Percentiles rank a stretch among this genome's conserved stretches.
Conservation (phyloP, 2,113 vertebrate species). For the Smithornis capensis region DNA sequence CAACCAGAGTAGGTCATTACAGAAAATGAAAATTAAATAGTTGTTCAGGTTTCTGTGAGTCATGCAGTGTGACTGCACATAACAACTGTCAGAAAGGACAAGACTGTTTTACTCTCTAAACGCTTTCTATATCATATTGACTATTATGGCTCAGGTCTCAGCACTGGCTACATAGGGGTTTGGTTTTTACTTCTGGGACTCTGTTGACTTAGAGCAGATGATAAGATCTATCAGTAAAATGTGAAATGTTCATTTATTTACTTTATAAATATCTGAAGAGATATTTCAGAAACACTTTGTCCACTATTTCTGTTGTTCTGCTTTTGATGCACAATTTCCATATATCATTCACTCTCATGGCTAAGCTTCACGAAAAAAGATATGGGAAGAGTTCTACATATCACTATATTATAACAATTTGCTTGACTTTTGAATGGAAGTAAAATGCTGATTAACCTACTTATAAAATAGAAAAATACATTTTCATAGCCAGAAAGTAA, state of each 20-base stretch:
- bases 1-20: neutral
- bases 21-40: neutral
- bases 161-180: fast-evolving
- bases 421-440: neutral
- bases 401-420: neutral
- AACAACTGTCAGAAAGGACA: neutral
- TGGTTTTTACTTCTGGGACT: neutral
- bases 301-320: neutral
- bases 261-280: neutral
- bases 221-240: neutral
- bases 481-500: neutral
- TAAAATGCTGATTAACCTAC: neutral
- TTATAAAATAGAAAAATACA: constrained; percentile 15
- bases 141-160: neutral
- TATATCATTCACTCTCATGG: too few relatives aligned
- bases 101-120: neutral
- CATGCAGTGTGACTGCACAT: neutral
- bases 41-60: neutral
- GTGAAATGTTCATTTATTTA: neutral
- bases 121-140: neutral
- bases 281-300: neutral
- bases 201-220: neutral
- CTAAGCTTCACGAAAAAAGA: too few relatives aligned
- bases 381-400: too few relatives aligned
- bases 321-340: neutral